Percentiles rank a stretch among this genome's conserved stretches.
Evolutionary conservation across 2,888 invertebrate genomes (phyloP).

Genomic region (Octodonta nipae): DNA sequence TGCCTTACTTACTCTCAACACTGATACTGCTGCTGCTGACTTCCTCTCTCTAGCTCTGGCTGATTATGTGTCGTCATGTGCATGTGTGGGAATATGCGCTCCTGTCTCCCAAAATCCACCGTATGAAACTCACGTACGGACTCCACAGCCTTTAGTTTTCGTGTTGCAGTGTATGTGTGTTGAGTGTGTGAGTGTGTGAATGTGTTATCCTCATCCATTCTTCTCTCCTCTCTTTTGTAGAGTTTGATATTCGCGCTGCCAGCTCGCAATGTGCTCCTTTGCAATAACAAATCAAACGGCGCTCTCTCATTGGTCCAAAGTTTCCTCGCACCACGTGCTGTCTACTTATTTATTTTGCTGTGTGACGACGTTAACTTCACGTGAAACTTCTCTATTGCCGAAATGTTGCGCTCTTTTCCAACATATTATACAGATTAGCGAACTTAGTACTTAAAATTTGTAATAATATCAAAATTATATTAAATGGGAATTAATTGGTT

Average conservation of each 20-base stretch:
- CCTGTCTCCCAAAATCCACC: conserved; percentile 9
- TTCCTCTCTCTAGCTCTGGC: conserved; percentile 6
- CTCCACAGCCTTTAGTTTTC: conserved; percentile 14
- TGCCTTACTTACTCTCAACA: conserved; percentile 5
- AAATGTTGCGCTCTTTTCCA: too few relatives aligned
- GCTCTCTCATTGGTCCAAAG: conserved; percentile 15
- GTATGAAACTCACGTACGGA: conserved; percentile 9
- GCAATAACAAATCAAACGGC: conserved; percentile 21
- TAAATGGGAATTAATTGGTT: too few relatives aligned
- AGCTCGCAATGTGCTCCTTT: conserved; percentile 20
- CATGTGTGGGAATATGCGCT: conserved; percentile 22
- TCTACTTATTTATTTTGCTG: conserved; percentile 10
- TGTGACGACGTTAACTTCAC: conserved; percentile 9
- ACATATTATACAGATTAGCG: too few relatives aligned
- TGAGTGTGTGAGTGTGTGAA: conserved; percentile 2
- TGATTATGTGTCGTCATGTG: conserved; percentile 20
- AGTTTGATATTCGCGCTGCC: conserved; percentile 7
- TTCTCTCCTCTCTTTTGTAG: conserved; percentile 6
- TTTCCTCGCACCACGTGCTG: conserved; percentile 18
- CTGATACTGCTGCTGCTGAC: conserved; percentile 4
- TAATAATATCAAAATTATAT: too few relatives aligned
- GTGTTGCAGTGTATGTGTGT: conserved; percentile 17
- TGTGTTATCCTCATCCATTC: background rate
- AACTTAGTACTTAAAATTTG: too few relatives aligned
- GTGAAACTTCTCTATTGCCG: too few relatives aligned